Conservation (phyloP, 2,888 invertebrate genomes). For the Pollenia labialis region DNA sequence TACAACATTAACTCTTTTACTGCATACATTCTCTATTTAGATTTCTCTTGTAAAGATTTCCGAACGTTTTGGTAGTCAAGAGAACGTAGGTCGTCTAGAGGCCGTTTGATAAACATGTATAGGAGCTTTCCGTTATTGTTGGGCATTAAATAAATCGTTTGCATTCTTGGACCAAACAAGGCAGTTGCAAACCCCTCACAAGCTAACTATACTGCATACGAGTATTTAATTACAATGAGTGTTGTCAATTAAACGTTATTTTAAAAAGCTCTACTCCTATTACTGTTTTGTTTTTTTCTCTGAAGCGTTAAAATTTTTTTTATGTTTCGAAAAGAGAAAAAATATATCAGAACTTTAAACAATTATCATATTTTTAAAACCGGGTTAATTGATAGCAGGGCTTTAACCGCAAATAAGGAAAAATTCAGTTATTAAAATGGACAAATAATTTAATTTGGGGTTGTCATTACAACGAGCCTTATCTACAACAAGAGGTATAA, state of each 20-base stretch:
- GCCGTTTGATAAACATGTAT: conserved; percentile 77
- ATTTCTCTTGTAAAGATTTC: conserved; percentile 41
- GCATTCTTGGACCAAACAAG: conserved; percentile 38
- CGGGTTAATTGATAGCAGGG: too few relatives aligned
- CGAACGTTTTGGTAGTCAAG: conserved; percentile 25
- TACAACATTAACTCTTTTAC: conserved; percentile 1
- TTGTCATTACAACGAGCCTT: too few relatives aligned
- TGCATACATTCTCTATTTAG: not conserved
- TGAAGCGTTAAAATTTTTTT: too few relatives aligned
- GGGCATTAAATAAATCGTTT: conserved; percentile 42
- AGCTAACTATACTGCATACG: not conserved
- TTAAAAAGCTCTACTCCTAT: not conserved
- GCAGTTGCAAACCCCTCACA: conserved; percentile 19
- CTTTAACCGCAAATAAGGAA: too few relatives aligned
- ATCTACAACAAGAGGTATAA: too few relatives aligned
- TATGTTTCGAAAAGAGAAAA: too few relatives aligned
- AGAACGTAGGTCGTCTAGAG: conserved; percentile 82
- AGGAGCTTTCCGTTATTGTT: conserved; percentile 36
- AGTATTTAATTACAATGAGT: not conserved
- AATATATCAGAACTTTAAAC: too few relatives aligned
- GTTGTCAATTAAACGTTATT: not conserved
- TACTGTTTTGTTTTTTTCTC: not conserved
- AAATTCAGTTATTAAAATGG: too few relatives aligned
- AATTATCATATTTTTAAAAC: too few relatives aligned
- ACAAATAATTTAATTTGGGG: too few relatives aligned